Percentiles rank a stretch among this genome's conserved stretches.
phyloP scores from a whole-genome alignment of 2,888 invertebrate species.

The Alloscopus bannaensis region DNA sequence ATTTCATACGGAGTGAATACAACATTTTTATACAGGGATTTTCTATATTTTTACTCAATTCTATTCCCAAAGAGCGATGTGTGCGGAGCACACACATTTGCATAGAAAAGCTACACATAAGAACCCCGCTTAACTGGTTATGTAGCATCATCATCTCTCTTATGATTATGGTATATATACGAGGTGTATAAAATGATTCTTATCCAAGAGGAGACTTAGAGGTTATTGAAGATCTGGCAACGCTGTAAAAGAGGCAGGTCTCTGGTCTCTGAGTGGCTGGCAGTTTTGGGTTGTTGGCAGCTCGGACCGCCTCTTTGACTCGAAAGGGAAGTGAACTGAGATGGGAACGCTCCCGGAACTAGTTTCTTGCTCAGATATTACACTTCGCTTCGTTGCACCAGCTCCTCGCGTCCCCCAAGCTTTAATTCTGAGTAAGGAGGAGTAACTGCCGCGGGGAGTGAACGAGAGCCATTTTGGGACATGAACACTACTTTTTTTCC shows the following conservation, averaged over 20 bases:
- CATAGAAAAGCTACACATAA: no score
- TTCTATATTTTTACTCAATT: no score
- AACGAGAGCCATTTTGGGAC: conserved; percentile 60
- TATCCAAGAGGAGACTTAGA: conserved; percentile 57
- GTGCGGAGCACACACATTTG: no score
- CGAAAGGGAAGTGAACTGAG: conserved; percentile 42
- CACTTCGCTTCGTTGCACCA: conserved; percentile 24
- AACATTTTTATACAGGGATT: no score
- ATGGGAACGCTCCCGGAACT: conserved; percentile 57
- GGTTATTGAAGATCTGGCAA: conserved; percentile 59
- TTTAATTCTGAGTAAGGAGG: conserved; percentile 51
- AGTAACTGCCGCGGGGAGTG: conserved; percentile 62
- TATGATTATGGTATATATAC: conserved; percentile 4
- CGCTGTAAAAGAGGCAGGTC: conserved; percentile 48
- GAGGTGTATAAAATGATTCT: conserved; percentile 34
- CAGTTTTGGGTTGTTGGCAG: conserved; percentile 45
- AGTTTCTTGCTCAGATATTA: conserved; percentile 20
- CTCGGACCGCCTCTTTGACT: conserved; percentile 56
- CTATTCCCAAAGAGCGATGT: no score
- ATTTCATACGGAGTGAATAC: no score
- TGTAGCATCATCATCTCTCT: not conserved
- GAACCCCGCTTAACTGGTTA: no score
- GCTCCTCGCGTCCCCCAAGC: no score
- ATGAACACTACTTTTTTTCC: conserved; percentile 31
- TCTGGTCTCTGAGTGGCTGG: conserved; percentile 24